Percentiles rank a stretch among this genome's conserved stretches.
These are phyloP conservation scores for Cynopterus brachyotis DNA, from an alignment of 2,113 vertebrate genomes.

Conservation along the genomic window DNA sequence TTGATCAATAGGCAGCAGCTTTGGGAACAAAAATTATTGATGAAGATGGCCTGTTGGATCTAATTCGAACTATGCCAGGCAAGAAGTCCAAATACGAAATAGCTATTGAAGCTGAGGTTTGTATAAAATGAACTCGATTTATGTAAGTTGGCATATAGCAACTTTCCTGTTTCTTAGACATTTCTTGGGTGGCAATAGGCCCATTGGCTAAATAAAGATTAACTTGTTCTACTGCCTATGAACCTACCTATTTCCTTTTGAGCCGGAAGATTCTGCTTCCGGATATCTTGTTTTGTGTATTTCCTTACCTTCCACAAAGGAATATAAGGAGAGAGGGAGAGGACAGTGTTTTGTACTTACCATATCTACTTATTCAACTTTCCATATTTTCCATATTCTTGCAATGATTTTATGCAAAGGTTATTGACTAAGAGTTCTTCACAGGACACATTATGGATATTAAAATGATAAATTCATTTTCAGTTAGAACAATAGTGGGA, in stretches of 20 bases:
- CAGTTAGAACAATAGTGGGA: background rate
- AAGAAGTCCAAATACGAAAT: constrained; percentile 97
- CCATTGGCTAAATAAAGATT: background rate
- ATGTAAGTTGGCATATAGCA: background rate
- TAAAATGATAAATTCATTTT: background rate
- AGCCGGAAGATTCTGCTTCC: background rate
- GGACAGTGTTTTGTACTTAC: background rate
- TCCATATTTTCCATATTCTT: background rate
- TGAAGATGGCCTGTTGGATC: constrained; percentile 93
- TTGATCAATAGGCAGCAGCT: constrained; percentile 89
- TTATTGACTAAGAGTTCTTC: background rate
- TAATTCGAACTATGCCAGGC: constrained; percentile 95
- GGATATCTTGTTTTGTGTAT: background rate
- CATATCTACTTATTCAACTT: background rate
- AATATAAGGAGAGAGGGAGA: background rate
- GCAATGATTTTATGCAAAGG: background rate
- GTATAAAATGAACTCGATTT: constrained; percentile 32
- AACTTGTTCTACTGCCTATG: background rate
- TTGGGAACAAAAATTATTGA: constrained; percentile 93
- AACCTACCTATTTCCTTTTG: background rate
- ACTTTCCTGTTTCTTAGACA: background rate
- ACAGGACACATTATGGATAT: background rate
- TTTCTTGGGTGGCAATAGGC: background rate
- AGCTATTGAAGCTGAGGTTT: constrained; percentile 93
- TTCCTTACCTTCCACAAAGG: background rate